Percentiles rank a stretch among this genome's conserved stretches.
phyloP scores from a whole-genome alignment of 2,888 invertebrate species.

The Gymnoscelis rufifasciata region DNA sequence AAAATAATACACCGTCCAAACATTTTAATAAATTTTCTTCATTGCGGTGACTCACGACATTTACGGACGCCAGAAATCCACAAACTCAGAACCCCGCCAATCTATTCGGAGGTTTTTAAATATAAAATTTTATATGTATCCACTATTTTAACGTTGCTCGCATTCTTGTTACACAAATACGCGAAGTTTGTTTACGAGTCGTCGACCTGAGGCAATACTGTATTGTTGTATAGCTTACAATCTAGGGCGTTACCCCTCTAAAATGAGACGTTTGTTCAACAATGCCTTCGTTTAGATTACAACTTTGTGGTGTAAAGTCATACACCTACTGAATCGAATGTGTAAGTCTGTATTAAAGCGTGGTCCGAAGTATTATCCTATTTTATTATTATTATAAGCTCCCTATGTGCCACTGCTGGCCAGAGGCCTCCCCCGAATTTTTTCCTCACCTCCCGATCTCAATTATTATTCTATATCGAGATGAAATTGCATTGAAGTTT shows the following conservation, averaged over 20 bases:
- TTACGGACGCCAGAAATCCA: not conserved
- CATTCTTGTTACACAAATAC: constrained; percentile 35
- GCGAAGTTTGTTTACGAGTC: constrained; percentile 64
- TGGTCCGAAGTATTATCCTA: no score
- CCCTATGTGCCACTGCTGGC: no score
- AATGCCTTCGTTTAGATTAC: constrained; percentile 53
- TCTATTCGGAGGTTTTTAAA: constrained; percentile 7
- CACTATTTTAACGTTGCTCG: constrained; percentile 36
- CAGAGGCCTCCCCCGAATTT: no score
- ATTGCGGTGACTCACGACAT: constrained; percentile 4
- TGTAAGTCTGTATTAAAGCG: no score
- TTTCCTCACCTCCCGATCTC: no score
- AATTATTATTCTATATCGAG: no score
- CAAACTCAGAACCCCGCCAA: constrained; percentile 1
- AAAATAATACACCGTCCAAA: not conserved
- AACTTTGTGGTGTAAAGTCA: constrained; percentile 46
- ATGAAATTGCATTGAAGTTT: no score
- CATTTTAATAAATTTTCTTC: not conserved
- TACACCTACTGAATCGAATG: not conserved
- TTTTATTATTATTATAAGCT: no score
- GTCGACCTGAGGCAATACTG: constrained; percentile 63
- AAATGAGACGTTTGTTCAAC: constrained; percentile 66
- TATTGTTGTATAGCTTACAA: constrained; percentile 70
- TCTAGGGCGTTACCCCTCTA: constrained; percentile 70
- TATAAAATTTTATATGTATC: no score